Evolutionary conservation across 2,113 vertebrate species (phyloP).

Genomic region (Puntigrus tetrazona): DNA sequence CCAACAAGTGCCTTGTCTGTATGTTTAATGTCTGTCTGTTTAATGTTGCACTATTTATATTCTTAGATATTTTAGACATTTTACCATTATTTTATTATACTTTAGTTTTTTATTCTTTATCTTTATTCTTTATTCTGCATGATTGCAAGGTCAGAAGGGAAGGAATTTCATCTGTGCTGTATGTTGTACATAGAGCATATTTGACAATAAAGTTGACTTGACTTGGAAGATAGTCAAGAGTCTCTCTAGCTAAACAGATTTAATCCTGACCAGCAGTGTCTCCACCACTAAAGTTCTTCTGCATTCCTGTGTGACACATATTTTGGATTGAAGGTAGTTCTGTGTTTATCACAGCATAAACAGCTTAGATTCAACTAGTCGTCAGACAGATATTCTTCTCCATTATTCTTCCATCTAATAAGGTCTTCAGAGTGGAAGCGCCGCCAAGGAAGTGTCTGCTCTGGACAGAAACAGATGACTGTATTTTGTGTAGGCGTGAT

Average conservation of each 20-base stretch:
- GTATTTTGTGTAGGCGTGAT: constrained; percentile 20
- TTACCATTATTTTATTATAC: no score
- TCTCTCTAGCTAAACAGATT: not conserved
- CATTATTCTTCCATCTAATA: not conserved
- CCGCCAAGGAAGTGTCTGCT: not conserved
- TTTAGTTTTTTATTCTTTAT: no score
- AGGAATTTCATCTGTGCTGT: no score
- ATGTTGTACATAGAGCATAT: no score
- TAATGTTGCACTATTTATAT: no score
- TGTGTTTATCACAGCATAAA: not conserved
- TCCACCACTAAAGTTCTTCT: not conserved
- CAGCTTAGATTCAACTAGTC: constrained; percentile 7
- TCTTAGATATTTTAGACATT: no score
- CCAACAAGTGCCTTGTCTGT: no score
- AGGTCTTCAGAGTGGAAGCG: not conserved
- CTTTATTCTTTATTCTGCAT: no score
- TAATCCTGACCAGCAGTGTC: not conserved
- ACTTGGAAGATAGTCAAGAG: no score
- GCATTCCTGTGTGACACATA: not conserved
- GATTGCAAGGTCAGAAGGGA: no score
- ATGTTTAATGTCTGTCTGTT: no score
- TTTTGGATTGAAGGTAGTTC: not conserved
- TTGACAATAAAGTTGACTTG: no score
- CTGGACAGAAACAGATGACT: constrained; percentile 34
- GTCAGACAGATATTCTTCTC: constrained; percentile 20